phyloP scores from a whole-genome alignment of 1,140 invertebrate genomes.

The Caenorhabditis brenneri region DNA sequence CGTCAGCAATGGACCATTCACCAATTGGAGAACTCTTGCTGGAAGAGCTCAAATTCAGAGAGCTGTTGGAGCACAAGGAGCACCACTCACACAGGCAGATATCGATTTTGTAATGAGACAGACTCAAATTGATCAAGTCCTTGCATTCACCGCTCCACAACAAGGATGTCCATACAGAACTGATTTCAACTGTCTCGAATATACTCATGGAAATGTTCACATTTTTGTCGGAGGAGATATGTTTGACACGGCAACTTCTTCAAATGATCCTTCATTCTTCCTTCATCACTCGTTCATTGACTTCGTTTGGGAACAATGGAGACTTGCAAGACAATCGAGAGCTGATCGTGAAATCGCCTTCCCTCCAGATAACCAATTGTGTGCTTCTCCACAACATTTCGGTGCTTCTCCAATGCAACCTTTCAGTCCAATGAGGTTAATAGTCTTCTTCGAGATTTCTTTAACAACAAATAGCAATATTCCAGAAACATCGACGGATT shows the following conservation, averaged over 20 bases:
- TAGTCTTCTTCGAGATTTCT: background rate
- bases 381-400: slow-evolving; percentile 53
- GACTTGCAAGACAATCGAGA: slow-evolving; percentile 53
- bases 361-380: slow-evolving; percentile 53
- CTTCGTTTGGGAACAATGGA: slow-evolving; percentile 59
- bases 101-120: slow-evolving; percentile 57
- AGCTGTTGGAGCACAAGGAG: slow-evolving; percentile 49
- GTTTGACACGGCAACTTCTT: slow-evolving; percentile 54
- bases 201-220: slow-evolving; percentile 60
- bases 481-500: slow-evolving; percentile 64
- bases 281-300: slow-evolving; percentile 58
- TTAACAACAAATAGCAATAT: background rate
- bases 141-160: slow-evolving; percentile 55
- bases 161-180: slow-evolving; percentile 53
- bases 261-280: slow-evolving; percentile 59
- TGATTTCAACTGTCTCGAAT: slow-evolving; percentile 57
- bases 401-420: slow-evolving; percentile 41
- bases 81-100: slow-evolving; percentile 47
- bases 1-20: slow-evolving; percentile 55
- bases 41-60: slow-evolving; percentile 52
- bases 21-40: slow-evolving; percentile 54
- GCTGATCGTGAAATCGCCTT: slow-evolving; percentile 50
- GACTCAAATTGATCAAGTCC: slow-evolving; percentile 52
- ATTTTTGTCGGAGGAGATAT: slow-evolving; percentile 60
- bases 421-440: slow-evolving; percentile 47